Evolutionary conservation across 2,797 vertebrate species (phyloP), one percentile per base, ranked within the genome.

Genomic region (Lithobates pipiens): DNA sequence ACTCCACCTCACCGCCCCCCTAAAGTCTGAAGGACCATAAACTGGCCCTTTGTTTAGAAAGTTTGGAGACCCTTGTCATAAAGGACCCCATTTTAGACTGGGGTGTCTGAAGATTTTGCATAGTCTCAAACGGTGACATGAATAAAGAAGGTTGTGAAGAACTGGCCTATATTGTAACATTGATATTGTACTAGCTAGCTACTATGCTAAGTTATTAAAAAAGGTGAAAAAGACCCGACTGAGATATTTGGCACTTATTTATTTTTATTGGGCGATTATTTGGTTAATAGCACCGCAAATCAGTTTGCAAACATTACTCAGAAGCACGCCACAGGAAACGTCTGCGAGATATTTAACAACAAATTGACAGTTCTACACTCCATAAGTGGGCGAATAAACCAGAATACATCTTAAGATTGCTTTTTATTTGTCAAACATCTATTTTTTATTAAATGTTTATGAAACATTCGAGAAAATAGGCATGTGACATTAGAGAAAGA

Each of bases 401-500:
- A 16, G 5, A 16, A 65, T 32, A 32, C 11, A 11, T 77, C 63
- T 32, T 21, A 54, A 65, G 50, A 77, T 65, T 27, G 76, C 63
- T 50, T 69, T 78, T 80, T 80, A 54, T 80, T 70, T 50, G 13
- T 9, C 67, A 80, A 54, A 63, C 57, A 36, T 63, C 46, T 15
- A n/a, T 36, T 39, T 61, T 34, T 67, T 78, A 69, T 80, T 46
- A 61, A 70, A 79, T 34, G 39, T 80, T 70, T 80, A 44, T 54
- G 39, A 80, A 70, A 25, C n/a, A 27, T 54, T 44, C 25, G 34
- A 68, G 63, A 36, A 67, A 50, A 70, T 39, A 79, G 68, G 61
- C n/a, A 79, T 54, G 3, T 54, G 77, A 36, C 3, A 80, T 68
- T 9, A 68, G n/a, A 18, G 25, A 25, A 63, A 3, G 42, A 42